These are phyloP conservation scores for Orthonyx spaldingii DNA, from an alignment of 2,113 vertebrate genomes.

Conservation along the genomic window DNA sequence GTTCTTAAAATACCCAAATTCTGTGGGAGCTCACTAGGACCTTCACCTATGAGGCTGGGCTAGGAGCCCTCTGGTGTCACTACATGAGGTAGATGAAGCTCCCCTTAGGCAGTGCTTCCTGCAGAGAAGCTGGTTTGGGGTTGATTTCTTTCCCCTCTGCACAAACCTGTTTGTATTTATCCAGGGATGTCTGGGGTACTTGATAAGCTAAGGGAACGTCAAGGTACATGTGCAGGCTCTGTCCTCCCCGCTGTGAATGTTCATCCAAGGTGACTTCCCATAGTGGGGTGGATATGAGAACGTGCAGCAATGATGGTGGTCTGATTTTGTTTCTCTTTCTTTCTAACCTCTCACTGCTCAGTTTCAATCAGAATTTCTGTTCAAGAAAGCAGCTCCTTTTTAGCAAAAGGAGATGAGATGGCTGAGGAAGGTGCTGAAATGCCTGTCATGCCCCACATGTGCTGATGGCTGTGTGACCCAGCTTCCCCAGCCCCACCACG, in stretches of 20 bases:
- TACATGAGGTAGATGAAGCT: accelerated
- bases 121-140: neutral
- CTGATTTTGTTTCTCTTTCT: neutral
- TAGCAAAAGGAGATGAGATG: neutral
- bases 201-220: neutral
- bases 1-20: neutral
- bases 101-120: neutral
- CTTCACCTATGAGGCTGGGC: accelerated
- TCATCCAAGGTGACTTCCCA: neutral
- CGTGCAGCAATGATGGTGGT: too few relatives aligned
- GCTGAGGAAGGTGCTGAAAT: neutral
- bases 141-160: neutral
- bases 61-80: too few relatives aligned
- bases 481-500: accelerated
- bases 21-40: neutral
- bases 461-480: neutral
- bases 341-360: neutral
- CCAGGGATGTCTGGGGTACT: too few relatives aligned
- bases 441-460: accelerated
- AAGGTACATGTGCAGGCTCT: accelerated
- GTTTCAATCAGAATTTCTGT: neutral
- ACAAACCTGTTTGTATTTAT: neutral
- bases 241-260: neutral
- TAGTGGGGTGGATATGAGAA: neutral
- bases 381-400: neutral